Conservation (phyloP, 2,113 vertebrate genomes). For the Amphiprion percula region DNA sequence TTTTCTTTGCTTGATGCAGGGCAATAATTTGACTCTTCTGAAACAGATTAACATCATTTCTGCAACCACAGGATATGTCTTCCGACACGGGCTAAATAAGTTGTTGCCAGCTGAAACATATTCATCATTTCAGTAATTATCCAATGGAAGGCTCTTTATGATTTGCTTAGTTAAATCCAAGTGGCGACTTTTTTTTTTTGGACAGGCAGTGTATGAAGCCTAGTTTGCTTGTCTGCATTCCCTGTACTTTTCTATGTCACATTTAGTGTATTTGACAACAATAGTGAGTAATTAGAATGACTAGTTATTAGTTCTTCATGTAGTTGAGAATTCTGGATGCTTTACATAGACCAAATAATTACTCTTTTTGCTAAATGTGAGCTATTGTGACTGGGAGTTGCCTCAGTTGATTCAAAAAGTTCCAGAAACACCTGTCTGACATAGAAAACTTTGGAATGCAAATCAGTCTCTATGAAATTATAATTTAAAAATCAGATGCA, state of each 20-base stretch:
- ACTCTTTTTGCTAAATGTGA: slow-evolving; percentile 8
- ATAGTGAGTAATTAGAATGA: slow-evolving; percentile 3
- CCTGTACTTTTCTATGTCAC: slow-evolving; percentile 2
- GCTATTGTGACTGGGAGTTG: not conserved
- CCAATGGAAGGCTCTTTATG: no score
- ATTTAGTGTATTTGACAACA: slow-evolving; percentile 25
- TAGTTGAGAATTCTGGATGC: slow-evolving; percentile 3
- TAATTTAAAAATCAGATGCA: slow-evolving; percentile 3
- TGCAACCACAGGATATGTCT: no score
- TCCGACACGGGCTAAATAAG: no score
- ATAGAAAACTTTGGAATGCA: slow-evolving; percentile 20
- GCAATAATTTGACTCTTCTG: no score
- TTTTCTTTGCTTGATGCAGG: no score
- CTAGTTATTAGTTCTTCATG: not conserved
- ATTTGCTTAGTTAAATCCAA: no score
- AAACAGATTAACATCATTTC: no score
- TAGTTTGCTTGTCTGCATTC: slow-evolving; percentile 6
- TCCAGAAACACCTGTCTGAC: slow-evolving; percentile 9
- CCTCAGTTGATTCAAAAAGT: slow-evolving; percentile 13
- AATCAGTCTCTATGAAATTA: not conserved
- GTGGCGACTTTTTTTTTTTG: no score
- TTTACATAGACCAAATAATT: slow-evolving; percentile 1
- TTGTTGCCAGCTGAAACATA: no score
- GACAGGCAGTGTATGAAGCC: not conserved
- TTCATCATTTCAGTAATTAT: no score